These are phyloP conservation scores for Trissolcus basalis DNA, from an alignment of 1,140 invertebrate genomes.

Conservation along the genomic window DNA sequence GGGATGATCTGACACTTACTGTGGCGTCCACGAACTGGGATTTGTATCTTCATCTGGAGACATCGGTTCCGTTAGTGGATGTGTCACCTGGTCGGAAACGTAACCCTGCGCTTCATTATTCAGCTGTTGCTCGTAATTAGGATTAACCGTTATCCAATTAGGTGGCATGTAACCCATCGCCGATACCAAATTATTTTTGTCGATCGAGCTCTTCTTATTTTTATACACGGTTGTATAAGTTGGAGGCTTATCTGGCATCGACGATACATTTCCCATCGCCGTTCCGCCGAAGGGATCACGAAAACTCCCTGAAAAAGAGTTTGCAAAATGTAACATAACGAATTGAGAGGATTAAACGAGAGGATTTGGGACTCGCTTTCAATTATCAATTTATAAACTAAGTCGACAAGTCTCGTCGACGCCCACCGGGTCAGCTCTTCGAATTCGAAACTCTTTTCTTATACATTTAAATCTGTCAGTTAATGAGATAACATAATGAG, in stretches of 20 bases:
- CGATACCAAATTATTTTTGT: constrained; percentile 58
- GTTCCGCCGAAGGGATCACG: constrained; percentile 11
- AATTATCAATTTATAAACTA: too few relatives aligned
- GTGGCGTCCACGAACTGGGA: constrained; percentile 52
- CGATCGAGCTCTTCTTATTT: constrained; percentile 56
- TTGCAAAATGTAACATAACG: not conserved
- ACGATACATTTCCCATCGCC: constrained; percentile 14
- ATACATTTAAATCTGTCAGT: too few relatives aligned
- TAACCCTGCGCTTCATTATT: constrained; percentile 39
- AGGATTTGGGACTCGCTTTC: not conserved
- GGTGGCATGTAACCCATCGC: constrained; percentile 38
- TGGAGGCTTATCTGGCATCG: constrained; percentile 25
- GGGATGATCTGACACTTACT: constrained; percentile 51
- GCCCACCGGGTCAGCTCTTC: too few relatives aligned
- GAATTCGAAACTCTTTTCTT: too few relatives aligned
- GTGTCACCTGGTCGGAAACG: constrained; percentile 36
- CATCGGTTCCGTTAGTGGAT: constrained; percentile 33
- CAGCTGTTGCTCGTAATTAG: constrained; percentile 58
- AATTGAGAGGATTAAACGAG: not conserved
- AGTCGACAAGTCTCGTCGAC: too few relatives aligned
- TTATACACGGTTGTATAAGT: constrained; percentile 35
- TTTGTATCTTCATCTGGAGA: constrained; percentile 50
- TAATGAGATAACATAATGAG: too few relatives aligned
- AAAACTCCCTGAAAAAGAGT: constrained; percentile 26
- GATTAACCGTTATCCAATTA: constrained; percentile 53